Evolutionary conservation across 2,888 invertebrate species (phyloP), one percentile per base, ranked within the genome.

Genomic region (Urechis unicinctus): DNA sequence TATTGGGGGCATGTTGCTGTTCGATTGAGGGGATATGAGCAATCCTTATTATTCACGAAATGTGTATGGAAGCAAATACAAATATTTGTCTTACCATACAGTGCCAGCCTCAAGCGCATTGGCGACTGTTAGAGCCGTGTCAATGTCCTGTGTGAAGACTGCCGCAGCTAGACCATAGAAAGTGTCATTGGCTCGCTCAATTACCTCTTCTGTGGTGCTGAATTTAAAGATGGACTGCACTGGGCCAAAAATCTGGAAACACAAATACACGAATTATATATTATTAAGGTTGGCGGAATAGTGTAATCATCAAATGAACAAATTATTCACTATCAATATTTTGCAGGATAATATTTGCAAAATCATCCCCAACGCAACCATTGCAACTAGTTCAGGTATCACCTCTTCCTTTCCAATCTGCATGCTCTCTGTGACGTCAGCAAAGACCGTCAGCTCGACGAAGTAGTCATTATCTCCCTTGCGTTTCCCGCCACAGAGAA

Each of bases 151-250:
- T 17, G 91, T 91, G 60, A 91, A 82, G 56, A 91, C 83, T 9
- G 88, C 91, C 25, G 91, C 86, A 0, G 89, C 89, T 36, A 93
- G 82, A 22, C 92, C 92, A 68, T 88, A 93, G 42, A 78, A 80
- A 0, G 90, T 88, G 61, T 84, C 80, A 74, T 93, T 93, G 9
- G 91, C 88, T 63, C 91, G 82, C 60, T 88, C 85, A 54, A 92
- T 85, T 1, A 87, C 88, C 77, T 93, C 92, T 65, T 92, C 89
- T 60, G 92, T 76, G 24, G 84, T 80, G 43, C 86, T 85, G 69
- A 91, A 92, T 76, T 89, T 89, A 42, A 91, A 80, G 66, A 92
- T 89, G 53, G 85, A 85, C 78, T 91, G 90, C 1, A 92, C 92
- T 0, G 92, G 92, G 0, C 92, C 92, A 73, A 93, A 92, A 65